phyloP scores from a whole-genome alignment of 2,797 vertebrate genomes.

The Paedocypris micromegethes region DNA sequence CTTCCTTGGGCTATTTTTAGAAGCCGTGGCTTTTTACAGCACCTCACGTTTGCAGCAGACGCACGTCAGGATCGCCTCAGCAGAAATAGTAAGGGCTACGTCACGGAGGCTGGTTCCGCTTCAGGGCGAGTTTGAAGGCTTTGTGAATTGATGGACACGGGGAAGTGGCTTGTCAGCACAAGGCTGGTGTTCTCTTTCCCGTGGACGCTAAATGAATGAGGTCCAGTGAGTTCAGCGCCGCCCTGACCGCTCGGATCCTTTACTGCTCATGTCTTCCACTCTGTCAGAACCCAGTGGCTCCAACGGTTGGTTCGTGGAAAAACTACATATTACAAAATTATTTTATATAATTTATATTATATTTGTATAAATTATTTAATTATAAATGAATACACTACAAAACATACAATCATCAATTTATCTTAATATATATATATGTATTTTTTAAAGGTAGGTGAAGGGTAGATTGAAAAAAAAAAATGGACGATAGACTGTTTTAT shows the following conservation, averaged over 20 bases:
- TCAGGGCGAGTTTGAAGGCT: slow-evolving; percentile 24
- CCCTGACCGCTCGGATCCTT: slow-evolving; percentile 7
- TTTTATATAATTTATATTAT: no score
- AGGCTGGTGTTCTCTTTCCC: slow-evolving; percentile 14
- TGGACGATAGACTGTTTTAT: no score
- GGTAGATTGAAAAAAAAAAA: no score
- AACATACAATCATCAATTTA: no score
- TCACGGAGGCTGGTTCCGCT: slow-evolving; percentile 45
- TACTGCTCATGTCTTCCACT: slow-evolving; percentile 2
- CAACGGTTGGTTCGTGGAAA: no score
- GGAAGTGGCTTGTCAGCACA: slow-evolving; percentile 51
- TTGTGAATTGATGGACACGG: slow-evolving; percentile 47
- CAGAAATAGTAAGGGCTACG: slow-evolving; percentile 57
- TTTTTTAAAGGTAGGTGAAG: no score
- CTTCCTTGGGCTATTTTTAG: slow-evolving; percentile 57
- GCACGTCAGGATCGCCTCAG: slow-evolving; percentile 47
- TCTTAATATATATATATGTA: no score
- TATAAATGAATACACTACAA: no score
- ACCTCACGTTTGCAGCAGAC: slow-evolving; percentile 33
- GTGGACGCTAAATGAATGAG: slow-evolving; percentile 23
- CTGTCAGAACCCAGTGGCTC: slow-evolving; percentile 5
- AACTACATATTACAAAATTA: no score
- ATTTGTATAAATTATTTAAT: no score
- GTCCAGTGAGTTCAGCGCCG: slow-evolving; percentile 20
- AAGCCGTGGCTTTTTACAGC: slow-evolving; percentile 45